Evolutionary conservation across 2,113 vertebrate genomes (phyloP).

Genomic region (Orycteropus afer): DNA sequence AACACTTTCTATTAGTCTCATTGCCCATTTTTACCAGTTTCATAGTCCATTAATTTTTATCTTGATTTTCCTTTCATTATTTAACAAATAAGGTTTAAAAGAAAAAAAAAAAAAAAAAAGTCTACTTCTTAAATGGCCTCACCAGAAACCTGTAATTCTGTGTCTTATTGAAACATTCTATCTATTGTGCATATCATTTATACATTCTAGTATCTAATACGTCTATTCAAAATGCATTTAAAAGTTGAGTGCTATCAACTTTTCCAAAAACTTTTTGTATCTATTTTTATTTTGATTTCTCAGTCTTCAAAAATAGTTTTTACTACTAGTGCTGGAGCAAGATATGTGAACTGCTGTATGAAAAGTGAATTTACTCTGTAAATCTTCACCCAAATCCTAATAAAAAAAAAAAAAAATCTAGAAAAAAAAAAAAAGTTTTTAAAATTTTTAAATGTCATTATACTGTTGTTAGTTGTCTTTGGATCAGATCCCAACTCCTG

Average conservation of each 20-base stretch:
- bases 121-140: background rate
- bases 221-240: background rate
- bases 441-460: background rate
- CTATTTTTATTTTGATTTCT: background rate
- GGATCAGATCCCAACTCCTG: too few relatives aligned
- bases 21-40: background rate
- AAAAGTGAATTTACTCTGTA: too few relatives aligned
- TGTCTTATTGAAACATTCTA: background rate
- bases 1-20: background rate
- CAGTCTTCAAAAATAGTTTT: background rate
- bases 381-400: too few relatives aligned
- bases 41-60: background rate
- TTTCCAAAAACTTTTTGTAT: background rate
- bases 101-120: too few relatives aligned
- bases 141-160: background rate
- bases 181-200: too few relatives aligned
- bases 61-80: background rate
- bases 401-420: too few relatives aligned
- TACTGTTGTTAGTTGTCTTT: background rate
- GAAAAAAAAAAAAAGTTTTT: too few relatives aligned
- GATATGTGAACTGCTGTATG: too few relatives aligned
- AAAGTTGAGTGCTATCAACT: background rate
- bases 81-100: background rate
- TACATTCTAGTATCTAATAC: too few relatives aligned
- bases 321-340: too few relatives aligned